A percentile compares a stretch with the other conserved stretches of the same genome.
Evolutionary conservation across 2,797 vertebrate species (phyloP).

Genomic region (Melanitta fusca): DNA sequence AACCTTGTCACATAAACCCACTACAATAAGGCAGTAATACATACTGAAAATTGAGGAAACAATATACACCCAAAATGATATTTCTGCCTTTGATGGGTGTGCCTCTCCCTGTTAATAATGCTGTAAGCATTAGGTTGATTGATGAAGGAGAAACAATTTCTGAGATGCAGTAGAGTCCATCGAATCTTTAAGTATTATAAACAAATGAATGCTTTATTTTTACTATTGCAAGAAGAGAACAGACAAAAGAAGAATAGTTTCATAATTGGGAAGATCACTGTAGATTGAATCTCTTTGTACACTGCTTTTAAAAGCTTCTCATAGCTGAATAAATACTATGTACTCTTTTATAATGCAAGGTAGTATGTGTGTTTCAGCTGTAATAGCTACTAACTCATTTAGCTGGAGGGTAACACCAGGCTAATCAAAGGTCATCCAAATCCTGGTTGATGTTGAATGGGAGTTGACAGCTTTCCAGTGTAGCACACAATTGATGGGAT

Average conservation of each 20-base stretch:
- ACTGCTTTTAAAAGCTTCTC: background rate
- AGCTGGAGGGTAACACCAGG: conserved; percentile 55
- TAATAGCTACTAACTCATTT: conserved; percentile 68
- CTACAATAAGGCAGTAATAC: background rate
- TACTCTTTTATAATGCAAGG: conserved; percentile 33
- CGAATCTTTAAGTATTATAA: background rate
- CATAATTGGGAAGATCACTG: background rate
- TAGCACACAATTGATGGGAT: background rate
- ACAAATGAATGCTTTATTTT: conserved; percentile 10
- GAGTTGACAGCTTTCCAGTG: conserved; percentile 57
- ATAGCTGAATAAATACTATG: conserved; percentile 49
- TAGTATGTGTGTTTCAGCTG: conserved; percentile 40
- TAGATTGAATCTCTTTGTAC: background rate
- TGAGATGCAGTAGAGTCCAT: background rate
- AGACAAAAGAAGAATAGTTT: background rate
- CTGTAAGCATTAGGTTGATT: background rate
- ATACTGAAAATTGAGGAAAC: background rate
- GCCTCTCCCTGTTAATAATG: background rate
- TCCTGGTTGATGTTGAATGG: conserved; percentile 57
- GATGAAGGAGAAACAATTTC: background rate
- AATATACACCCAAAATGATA: background rate
- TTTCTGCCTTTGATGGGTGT: background rate
- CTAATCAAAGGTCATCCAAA: conserved; percentile 62
- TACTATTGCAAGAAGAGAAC: background rate
- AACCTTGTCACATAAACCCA: too few relatives aligned